Evolutionary conservation across 2,797 vertebrate species (phyloP).

Genomic region (Neosilurus mollespiculum): DNA sequence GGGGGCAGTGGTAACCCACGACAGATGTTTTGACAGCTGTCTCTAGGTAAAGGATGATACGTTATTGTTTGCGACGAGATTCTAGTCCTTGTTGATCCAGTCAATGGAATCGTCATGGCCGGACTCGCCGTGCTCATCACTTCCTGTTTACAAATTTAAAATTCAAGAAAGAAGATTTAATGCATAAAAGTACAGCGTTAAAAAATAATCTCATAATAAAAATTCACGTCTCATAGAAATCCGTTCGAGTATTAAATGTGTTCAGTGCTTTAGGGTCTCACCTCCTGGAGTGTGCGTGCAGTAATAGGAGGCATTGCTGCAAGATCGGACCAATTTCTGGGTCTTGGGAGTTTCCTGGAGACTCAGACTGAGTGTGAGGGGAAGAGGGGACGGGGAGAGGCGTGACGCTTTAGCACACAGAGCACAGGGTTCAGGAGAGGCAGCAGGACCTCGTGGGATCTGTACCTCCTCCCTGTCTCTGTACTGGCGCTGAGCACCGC

Average conservation of each 20-base stretch:
- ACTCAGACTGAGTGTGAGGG: conserved; percentile 37
- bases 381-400: conserved; percentile 58
- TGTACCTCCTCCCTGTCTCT: conserved; percentile 46
- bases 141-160: conserved; percentile 54
- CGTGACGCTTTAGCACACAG: conserved; percentile 70
- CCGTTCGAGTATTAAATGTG: neutral
- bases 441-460: conserved; percentile 79
- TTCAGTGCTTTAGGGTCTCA: conserved; percentile 38
- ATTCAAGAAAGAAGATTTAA: neutral
- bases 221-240: neutral
- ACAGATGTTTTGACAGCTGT: neutral
- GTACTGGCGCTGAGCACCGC: conserved; percentile 82
- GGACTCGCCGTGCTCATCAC: conserved; percentile 47
- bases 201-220: too few species aligned
- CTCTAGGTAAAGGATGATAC: neutral
- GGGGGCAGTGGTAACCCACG: neutral
- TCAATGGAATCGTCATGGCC: conserved; percentile 79
- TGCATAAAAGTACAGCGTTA: too few species aligned
- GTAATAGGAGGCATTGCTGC: conserved; percentile 39
- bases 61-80: conserved; percentile 11
- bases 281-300: conserved; percentile 52
- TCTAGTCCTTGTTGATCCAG: conserved; percentile 88
- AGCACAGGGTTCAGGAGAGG: conserved; percentile 72
- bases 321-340: conserved; percentile 4
- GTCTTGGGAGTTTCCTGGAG: conserved; percentile 59